Evolutionary conservation across 1,140 invertebrate species (phyloP).

Genomic region (Eumeta japonica): DNA sequence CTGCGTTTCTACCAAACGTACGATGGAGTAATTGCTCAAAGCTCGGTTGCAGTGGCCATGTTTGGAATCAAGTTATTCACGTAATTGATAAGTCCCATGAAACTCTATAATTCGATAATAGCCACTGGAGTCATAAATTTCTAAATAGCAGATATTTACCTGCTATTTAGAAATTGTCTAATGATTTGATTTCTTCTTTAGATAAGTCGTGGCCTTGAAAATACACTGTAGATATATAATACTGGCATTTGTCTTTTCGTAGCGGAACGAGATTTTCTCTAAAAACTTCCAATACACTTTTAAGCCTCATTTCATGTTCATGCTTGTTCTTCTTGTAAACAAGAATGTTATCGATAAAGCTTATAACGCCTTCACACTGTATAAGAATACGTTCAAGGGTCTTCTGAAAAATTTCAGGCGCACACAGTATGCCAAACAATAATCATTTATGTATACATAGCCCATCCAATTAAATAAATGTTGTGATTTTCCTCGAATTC

Average conservation of each 20-base stretch:
- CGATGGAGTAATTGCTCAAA: too few relatives aligned
- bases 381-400: background rate
- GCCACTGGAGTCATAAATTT: too few relatives aligned
- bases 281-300: background rate
- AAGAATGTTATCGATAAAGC: conserved; percentile 1
- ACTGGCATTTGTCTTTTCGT: background rate
- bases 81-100: too few relatives aligned
- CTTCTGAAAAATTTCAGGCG: conserved; percentile 1
- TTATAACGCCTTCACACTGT: background rate
- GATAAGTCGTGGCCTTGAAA: background rate
- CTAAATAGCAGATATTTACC: too few relatives aligned
- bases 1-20: too few relatives aligned
- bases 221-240: background rate
- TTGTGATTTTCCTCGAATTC: background rate
- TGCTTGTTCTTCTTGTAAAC: background rate
- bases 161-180: too few relatives aligned
- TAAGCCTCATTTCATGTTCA: background rate
- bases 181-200: background rate
- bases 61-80: too few relatives aligned
- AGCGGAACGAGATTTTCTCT: background rate
- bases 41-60: too few relatives aligned
- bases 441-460: conserved; percentile 1
- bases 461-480: background rate
- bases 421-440: conserved; percentile 1
- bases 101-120: too few relatives aligned